Percentiles rank a stretch among this genome's conserved stretches.
phyloP scores from a whole-genome alignment of 2,888 invertebrate species.

The Ariolimax columbianus region DNA sequence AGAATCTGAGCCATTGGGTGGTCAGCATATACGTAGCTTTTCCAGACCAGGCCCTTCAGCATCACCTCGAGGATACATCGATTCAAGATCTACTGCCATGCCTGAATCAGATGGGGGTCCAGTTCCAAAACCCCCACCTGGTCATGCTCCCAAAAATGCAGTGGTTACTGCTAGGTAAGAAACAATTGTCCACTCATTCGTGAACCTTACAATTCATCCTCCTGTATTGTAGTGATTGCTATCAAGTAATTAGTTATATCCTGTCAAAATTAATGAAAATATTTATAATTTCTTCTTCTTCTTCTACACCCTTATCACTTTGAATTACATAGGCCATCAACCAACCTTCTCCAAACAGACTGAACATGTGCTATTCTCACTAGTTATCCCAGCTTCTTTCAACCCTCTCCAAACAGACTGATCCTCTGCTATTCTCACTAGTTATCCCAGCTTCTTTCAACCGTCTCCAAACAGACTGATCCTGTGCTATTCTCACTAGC shows the following conservation, averaged over 20 bases:
- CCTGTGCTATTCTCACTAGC: no score
- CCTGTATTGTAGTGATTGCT: neutral
- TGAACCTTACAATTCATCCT: neutral
- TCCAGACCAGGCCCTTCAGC: constrained; percentile 36
- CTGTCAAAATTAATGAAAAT: neutral
- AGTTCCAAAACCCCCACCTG: constrained; percentile 72
- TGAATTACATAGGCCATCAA: no score
- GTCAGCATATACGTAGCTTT: constrained; percentile 50
- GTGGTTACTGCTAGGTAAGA: constrained; percentile 70
- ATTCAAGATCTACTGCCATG: constrained; percentile 47
- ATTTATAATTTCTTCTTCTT: no score
- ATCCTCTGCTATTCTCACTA: no score
- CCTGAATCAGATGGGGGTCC: constrained; percentile 60
- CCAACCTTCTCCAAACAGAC: no score
- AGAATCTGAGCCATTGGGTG: constrained; percentile 29
- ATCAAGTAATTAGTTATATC: neutral
- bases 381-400: no score
- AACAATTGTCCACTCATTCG: neutral
- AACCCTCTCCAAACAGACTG: no score
- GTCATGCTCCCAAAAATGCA: constrained; percentile 69
- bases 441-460: no score
- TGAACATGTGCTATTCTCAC: no score
- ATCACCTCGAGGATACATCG: constrained; percentile 40
- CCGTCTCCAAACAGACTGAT: no score
- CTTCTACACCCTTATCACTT: no score